Base-by-base conservation (phyloP, 2,113 vertebrate genomes). In the Tetrax tetrax region DNA sequence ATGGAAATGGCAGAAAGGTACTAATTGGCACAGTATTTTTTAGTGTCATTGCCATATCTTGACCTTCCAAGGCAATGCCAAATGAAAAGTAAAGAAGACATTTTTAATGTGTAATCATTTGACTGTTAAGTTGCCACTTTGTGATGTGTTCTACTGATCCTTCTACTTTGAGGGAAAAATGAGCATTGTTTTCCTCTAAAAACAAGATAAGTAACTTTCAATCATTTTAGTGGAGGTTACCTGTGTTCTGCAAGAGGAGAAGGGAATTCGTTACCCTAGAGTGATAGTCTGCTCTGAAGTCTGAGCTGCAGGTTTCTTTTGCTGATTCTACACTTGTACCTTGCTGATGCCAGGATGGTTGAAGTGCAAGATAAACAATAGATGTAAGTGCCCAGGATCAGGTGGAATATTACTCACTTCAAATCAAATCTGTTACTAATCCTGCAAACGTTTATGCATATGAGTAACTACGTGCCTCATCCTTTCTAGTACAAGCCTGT, bases 61-160 rank as follows among this genome's bases (percentile, higher is more conserved):
- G 68, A 81, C 57, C 77, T 87, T 93, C 61, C 61, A 89, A 85
- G 84, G 80, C 19, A 11, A 86, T 95, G 92, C 94, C 90, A 96
- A 95, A 95, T 70, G 66, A 91, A 90, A 89, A 94, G 45, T 43
- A 31, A 90, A 82, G 24, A 75, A 37, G 86, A 82, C 63, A 82
- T 54, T 93, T 95, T 70, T 54, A 41, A 78, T 51, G 35, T 95
- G 54, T 97, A 90, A 81, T 89, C 87, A 41, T 89, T 95, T 83
- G 81, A 95, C 94, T 94, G 83, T 92, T 95, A 80, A 15, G 75
- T 91, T 95, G 86, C 96, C 96, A 96, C 97, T 97, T 96, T 97
- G 81, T 91, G 93, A 91, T 86, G 83, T 91, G 48, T 91, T 95
- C 94, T 97, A 89, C 96, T 96, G 97, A 97, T 96, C 74, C 79